These are phyloP conservation scores for Pelusios castaneus DNA, from an alignment of 2,113 vertebrate genomes.

Conservation along the genomic window DNA sequence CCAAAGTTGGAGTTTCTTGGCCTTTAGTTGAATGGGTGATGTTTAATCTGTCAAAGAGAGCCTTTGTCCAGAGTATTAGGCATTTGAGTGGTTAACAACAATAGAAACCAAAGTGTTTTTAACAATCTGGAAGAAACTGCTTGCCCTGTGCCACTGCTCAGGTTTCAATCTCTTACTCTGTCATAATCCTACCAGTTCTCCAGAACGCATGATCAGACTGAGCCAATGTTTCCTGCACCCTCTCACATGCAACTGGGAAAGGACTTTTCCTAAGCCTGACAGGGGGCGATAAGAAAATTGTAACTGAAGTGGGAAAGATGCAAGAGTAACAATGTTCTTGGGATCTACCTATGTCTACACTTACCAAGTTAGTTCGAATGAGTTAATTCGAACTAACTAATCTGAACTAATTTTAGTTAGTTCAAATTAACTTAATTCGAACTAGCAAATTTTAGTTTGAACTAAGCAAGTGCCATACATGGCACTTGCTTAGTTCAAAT, in stretches of 20 bases:
- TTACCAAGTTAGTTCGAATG: too few species aligned
- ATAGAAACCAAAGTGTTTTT: neutral
- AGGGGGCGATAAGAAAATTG: neutral
- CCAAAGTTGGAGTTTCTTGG: neutral
- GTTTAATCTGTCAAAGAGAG: neutral
- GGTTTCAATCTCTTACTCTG: neutral
- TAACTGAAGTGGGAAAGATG: neutral
- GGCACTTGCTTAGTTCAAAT: too few species aligned
- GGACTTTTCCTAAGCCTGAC: neutral
- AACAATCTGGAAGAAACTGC: neutral
- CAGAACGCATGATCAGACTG: neutral
- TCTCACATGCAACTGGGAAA: neutral
- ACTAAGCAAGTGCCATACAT: too few species aligned
- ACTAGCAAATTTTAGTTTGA: too few species aligned
- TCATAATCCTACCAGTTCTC: neutral
- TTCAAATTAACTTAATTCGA: too few species aligned
- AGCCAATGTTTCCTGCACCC: neutral
- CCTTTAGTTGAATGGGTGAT: neutral
- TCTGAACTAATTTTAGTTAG: too few species aligned
- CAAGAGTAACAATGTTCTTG: neutral
- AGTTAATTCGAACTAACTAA: too few species aligned
- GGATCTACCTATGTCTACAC: too few species aligned
- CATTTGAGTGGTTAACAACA: neutral
- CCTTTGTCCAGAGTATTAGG: neutral
- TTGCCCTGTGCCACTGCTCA: neutral